Base-by-base conservation (phyloP, 1,140 invertebrate species). In the Apis florea region DNA sequence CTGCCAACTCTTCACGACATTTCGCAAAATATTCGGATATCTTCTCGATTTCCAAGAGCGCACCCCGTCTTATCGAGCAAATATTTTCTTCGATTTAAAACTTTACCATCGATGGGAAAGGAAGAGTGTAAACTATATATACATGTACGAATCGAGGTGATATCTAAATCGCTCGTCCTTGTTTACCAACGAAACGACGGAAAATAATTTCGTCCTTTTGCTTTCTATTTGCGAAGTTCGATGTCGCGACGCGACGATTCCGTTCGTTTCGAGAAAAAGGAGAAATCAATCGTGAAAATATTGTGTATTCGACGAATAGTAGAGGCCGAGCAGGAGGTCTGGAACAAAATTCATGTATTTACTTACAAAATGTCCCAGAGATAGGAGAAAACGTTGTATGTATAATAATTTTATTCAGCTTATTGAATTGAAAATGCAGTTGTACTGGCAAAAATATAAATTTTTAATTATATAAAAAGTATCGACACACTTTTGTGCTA, bases 1-100 rank as follows among this genome's bases (percentile, higher is more conserved):
- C 17, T 13, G 61, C 15, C 15, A 17, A 8, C 6, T 5, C 54
- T 17, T 17, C 1, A 17, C 15, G 3, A 56, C 17, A 56, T 6
- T n/a, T 17, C 54, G 54, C 6, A 8, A 6, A 24, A 24, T 58
- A 21, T 9, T 19, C 31, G 31, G 31, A 40, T n/a, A n/a, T n/a
- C n/a, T 10, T 6, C 10, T 26, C 59, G 59, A 24, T 61, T 24
- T 61, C 31, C 15, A 12, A 15, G 66, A 78, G 54, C n/a, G 63
- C 24, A 6, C 31, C 31, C 31, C 31, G 6, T 40, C 31, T 40
- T 40, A 40, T n/a, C 49, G 49, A 17, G 69, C 69, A 79, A 79
- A 79, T 79, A 79, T 79, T 71, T 72, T 54, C 49, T 63, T 64
- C 68, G 26, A 79, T 72, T 13, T 11, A 47, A 69, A 61, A 61